Conservation (phyloP, 2,888 invertebrate species). For the Anarsia innoxiella region DNA sequence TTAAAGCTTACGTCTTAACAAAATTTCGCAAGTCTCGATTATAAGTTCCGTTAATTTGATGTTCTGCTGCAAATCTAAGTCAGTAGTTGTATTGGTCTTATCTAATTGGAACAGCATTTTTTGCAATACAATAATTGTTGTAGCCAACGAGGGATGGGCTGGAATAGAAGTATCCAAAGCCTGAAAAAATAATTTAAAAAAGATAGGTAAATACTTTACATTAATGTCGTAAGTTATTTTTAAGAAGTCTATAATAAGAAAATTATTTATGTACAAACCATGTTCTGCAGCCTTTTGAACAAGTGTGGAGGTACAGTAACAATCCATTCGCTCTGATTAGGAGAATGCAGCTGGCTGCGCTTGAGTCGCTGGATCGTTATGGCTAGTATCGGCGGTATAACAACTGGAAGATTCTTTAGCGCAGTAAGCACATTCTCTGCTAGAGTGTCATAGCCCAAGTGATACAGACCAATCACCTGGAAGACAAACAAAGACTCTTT, state of each 20-base stretch:
- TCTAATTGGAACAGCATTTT: slow-evolving; percentile 42
- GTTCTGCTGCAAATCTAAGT: slow-evolving; percentile 35
- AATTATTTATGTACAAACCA: no score
- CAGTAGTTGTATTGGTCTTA: slow-evolving; percentile 28
- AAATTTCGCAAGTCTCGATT: slow-evolving; percentile 51
- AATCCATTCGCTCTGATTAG: slow-evolving; percentile 78
- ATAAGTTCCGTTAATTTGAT: slow-evolving; percentile 49
- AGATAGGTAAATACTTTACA: no score
- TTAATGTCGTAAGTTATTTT: no score
- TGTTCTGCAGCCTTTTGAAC: slow-evolving; percentile 82
- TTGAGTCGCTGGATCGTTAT: slow-evolving; percentile 89
- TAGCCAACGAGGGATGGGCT: slow-evolving; percentile 46
- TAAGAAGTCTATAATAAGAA: no score
- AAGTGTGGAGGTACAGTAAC: slow-evolving; percentile 86
- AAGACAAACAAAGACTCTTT: slow-evolving; percentile 15
- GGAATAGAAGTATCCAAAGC: slow-evolving; percentile 53
- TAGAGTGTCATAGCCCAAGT: slow-evolving; percentile 76
- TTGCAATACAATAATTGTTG: slow-evolving; percentile 48
- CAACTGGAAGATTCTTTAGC: slow-evolving; percentile 76
- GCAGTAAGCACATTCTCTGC: slow-evolving; percentile 74
- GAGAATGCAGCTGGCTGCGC: slow-evolving; percentile 76
- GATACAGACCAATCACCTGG: slow-evolving; percentile 77
- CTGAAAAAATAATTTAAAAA: no score
- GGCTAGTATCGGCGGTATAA: slow-evolving; percentile 83
- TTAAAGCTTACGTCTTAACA: slow-evolving; percentile 19